Percentiles rank a stretch among this genome's conserved stretches.
Conservation (phyloP, 2,113 vertebrate genomes). For the Pitta sordida region DNA sequence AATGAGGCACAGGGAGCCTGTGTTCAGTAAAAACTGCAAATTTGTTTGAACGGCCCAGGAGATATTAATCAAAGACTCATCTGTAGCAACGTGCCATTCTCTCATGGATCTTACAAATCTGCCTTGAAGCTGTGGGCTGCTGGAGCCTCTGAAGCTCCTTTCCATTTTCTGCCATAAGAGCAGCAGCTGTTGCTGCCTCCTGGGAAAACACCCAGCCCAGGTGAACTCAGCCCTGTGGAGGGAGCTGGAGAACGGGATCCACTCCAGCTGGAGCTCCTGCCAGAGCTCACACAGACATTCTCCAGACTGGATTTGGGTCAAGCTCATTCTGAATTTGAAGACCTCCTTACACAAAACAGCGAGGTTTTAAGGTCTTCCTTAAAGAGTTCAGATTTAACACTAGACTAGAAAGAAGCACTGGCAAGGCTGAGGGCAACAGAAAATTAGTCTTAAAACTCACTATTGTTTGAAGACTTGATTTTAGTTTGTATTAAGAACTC, state of each 20-base stretch:
- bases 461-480: neutral
- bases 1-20: neutral
- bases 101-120: neutral
- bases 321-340: neutral
- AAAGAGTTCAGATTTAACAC: neutral
- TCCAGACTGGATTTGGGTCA: neutral
- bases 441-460: neutral
- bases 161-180: neutral
- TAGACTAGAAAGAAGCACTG: neutral
- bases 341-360: neutral
- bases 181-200: neutral
- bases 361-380: neutral
- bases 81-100: neutral
- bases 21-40: neutral
- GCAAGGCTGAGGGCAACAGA: neutral
- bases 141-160: neutral
- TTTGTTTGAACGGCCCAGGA: neutral
- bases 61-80: constrained; percentile 9
- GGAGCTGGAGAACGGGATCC: neutral
- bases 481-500: neutral
- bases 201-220: neutral
- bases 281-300: neutral
- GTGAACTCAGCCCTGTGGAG: neutral
- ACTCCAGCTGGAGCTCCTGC: neutral
- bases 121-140: neutral